These are phyloP conservation scores for Psettodes erumei DNA, from an alignment of 2,113 vertebrate species.

Conservation along the genomic window DNA sequence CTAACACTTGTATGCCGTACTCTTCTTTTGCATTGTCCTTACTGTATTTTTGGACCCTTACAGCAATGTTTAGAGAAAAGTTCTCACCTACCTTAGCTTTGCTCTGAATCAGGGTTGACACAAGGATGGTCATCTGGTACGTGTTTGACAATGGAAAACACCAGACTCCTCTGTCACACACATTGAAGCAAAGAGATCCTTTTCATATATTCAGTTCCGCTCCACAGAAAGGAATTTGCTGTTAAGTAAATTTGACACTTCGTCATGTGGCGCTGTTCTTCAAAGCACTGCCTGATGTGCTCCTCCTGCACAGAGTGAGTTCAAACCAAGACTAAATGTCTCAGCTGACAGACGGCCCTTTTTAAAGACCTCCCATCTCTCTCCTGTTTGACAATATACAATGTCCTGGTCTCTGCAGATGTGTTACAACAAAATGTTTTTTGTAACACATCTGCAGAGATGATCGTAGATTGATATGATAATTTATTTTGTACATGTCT, in stretches of 20 bases:
- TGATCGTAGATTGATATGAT: not conserved
- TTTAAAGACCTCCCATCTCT: conserved; percentile 79
- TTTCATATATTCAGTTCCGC: conserved; percentile 66
- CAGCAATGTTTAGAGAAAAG: conserved; percentile 19
- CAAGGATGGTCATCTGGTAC: conserved; percentile 85
- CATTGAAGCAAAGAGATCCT: conserved; percentile 80
- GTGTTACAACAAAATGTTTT: conserved; percentile 6
- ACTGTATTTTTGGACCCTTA: not conserved
- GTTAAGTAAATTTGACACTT: conserved; percentile 62
- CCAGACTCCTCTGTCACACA: conserved; percentile 80
- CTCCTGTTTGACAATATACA: conserved; percentile 47
- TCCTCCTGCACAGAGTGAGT: conserved; percentile 63
- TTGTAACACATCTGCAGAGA: no score
- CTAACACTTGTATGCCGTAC: not conserved
- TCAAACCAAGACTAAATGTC: conserved; percentile 68
- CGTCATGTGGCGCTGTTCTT: conserved; percentile 61
- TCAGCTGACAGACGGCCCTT: conserved; percentile 62
- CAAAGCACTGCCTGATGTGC: conserved; percentile 62
- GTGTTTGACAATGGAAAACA: conserved; percentile 79
- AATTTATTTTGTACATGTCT: not conserved
- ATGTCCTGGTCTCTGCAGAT: conserved; percentile 4
- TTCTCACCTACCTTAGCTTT: conserved; percentile 81
- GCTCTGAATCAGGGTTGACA: conserved; percentile 78
- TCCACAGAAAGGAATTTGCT: conserved; percentile 62
- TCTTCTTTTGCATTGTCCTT: not conserved